phyloP scores from a whole-genome alignment of 1,140 invertebrate genomes.

The Wasmannia auropunctata region DNA sequence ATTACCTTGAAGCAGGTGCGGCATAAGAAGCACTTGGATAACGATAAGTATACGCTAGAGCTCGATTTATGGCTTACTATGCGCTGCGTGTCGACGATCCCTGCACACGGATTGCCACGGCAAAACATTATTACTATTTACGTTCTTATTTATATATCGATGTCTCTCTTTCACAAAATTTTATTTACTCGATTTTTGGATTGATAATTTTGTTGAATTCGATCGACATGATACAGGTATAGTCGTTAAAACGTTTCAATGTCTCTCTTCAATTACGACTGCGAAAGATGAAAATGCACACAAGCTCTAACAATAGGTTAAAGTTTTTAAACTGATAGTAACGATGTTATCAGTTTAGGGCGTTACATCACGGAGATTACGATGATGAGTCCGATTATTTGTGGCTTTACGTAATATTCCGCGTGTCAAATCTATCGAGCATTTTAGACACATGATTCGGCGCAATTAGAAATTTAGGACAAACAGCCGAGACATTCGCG shows the following conservation, averaged over 20 bases:
- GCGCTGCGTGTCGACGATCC: conserved; percentile 41
- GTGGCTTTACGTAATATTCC: conserved; percentile 26
- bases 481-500: neutral
- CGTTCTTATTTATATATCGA: neutral
- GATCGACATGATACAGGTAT: too few species aligned
- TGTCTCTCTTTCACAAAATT: neutral
- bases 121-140: conserved; percentile 3
- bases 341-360: conserved; percentile 24
- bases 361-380: neutral
- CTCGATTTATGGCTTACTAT: conserved; percentile 50
- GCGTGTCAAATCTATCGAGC: neutral
- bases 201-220: neutral
- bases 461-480: conserved; percentile 41
- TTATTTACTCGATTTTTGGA: neutral
- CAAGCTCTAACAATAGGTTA: too few species aligned
- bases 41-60: conserved; percentile 60
- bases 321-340: too few species aligned
- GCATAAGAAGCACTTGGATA: conserved; percentile 43
- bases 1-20: conserved; percentile 76
- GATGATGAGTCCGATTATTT: neutral
- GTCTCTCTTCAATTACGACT: neutral
- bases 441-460: conserved; percentile 5
- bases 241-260: neutral
- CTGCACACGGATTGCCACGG: neutral
- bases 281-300: neutral